phyloP scores from a whole-genome alignment of 2,113 vertebrate genomes.

The Aptenodytes forsteri region DNA sequence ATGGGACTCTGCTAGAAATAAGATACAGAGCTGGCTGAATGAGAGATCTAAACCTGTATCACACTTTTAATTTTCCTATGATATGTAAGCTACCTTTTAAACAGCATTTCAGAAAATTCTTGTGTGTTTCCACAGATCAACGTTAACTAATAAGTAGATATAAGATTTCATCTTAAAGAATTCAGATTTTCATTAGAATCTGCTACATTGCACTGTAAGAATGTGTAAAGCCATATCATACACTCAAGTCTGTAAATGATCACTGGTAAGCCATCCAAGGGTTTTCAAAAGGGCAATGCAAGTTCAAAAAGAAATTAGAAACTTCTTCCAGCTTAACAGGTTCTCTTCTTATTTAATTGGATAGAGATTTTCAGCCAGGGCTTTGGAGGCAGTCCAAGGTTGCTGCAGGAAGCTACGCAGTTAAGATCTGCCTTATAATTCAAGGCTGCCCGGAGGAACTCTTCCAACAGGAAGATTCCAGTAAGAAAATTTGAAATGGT shows the following conservation, averaged over 20 bases:
- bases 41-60: not conserved
- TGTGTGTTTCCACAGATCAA: not conserved
- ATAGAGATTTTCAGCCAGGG: not conserved
- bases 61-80: not conserved
- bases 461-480: not conserved
- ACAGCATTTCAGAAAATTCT: not conserved
- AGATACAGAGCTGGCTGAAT: not conserved
- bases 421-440: not conserved
- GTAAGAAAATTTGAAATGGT: not conserved
- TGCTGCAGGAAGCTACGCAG: not conserved
- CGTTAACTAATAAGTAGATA: not conserved
- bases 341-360: not conserved
- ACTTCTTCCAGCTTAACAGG: not conserved
- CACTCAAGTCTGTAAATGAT: not conserved
- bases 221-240: not conserved
- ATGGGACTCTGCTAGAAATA: not conserved
- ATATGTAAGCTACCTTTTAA: not conserved
- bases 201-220: not conserved
- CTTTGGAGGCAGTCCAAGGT: not conserved
- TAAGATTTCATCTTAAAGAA: not conserved
- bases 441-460: not conserved
- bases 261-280: not conserved
- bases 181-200: not conserved
- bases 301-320: not conserved
- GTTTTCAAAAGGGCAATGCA: not conserved